Evolutionary conservation across 2,888 invertebrate genomes (phyloP), one percentile per base, ranked within the genome.

Genomic region (Willowsia nigromaculata): DNA sequence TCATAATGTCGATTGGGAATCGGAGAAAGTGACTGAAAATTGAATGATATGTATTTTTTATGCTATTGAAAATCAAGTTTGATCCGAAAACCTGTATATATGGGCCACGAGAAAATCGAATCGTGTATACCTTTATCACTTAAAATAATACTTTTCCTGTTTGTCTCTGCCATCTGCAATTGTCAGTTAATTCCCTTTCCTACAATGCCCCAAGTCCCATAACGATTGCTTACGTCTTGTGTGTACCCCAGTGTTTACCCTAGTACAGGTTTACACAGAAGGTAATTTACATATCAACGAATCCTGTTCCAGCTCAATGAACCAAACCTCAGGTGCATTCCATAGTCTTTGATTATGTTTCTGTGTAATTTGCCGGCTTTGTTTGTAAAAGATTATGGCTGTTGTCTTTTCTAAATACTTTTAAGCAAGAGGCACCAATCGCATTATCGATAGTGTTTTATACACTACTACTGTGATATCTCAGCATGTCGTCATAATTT

Each of bases 151-250:
- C 30, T 22, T 71, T 40, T 13, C 33, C 53, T 15, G 3, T 78
- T 37, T 37, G 11, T 80, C 37, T 80, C 13, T 4, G 47, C 18
- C 68, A 68, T 85, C 84, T 74, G 85, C 76, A 59, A 30, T 85
- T 85, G 74, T 85, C 76, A 59, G 76, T 76, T 85, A 43, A 85
- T 83, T 83, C 53, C 50, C 62, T 33, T 25, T 84, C 53, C 30
- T 7, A 27, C 18, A 27, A 13, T 71, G 71, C 84, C 71, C 50
- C 83, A 25, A 83, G 53, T 27, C 2, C 59, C 6, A 7, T 40
- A 5, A 15, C 59, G 15, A 43, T 22, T 71, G 71, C 22, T 27
- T 59, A 4, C 22, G 25, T 11, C n/a, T 11, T 50, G 15, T 15
- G 50, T 50, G 13, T 50, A 50, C 3, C 50, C n/a, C 4, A 37